These are phyloP conservation scores for Atherinomorus stipes DNA, from an alignment of 2,113 vertebrate genomes.

Conservation along the genomic window DNA sequence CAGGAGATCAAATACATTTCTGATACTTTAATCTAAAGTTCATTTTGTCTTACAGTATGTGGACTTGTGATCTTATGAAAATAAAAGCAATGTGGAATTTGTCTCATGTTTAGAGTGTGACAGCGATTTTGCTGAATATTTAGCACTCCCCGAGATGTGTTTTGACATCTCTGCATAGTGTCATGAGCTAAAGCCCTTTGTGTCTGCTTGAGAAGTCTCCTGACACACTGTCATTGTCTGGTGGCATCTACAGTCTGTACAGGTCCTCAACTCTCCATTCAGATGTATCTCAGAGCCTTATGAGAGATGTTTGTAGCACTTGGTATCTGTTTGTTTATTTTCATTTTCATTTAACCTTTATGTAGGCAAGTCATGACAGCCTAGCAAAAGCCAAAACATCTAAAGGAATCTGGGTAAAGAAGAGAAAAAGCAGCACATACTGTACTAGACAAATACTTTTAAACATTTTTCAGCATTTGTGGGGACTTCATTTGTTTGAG, in stretches of 20 bases:
- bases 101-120: slow-evolving; percentile 4
- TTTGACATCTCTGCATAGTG: slow-evolving; percentile 57
- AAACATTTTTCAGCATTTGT: too few relatives aligned
- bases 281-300: slow-evolving; percentile 26
- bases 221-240: slow-evolving; percentile 63
- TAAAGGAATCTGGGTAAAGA: too few relatives aligned
- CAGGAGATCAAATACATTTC: slow-evolving; percentile 8
- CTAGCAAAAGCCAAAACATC: too few relatives aligned
- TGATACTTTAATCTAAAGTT: slow-evolving; percentile 3
- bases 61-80: slow-evolving; percentile 3
- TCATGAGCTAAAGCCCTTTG: slow-evolving; percentile 51
- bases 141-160: slow-evolving; percentile 53
- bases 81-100: slow-evolving; percentile 4
- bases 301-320: background rate
- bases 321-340: background rate
- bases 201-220: slow-evolving; percentile 51
- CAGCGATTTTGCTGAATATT: slow-evolving; percentile 49
- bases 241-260: slow-evolving; percentile 37
- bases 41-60: slow-evolving; percentile 9
- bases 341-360: too few relatives aligned
- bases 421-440: too few relatives aligned
- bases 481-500: too few relatives aligned
- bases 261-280: slow-evolving; percentile 41
- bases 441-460: too few relatives aligned
- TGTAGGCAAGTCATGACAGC: too few relatives aligned